These are phyloP conservation scores for Acinonyx jubatus DNA, from an alignment of 2,113 vertebrate species.

Conservation along the genomic window DNA sequence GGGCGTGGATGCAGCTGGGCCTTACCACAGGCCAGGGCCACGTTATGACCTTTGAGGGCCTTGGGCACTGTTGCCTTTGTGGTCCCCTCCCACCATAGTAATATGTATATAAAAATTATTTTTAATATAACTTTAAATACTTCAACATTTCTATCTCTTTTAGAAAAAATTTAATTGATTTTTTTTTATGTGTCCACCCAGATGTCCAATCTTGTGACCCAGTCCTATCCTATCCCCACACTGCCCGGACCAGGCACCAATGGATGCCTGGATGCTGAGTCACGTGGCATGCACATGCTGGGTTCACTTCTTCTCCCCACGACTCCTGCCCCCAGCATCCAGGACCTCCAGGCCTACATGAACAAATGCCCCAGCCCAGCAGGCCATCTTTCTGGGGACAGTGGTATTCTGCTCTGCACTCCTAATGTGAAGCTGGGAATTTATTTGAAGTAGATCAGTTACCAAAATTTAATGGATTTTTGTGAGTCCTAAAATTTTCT, in stretches of 20 bases:
- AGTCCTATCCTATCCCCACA: not conserved
- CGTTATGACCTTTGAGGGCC: not conserved
- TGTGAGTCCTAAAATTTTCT: not conserved
- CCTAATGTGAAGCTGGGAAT: not conserved
- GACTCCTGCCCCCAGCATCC: not conserved
- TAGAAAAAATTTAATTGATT: not conserved
- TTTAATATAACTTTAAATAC: not conserved
- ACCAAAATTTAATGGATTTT: not conserved
- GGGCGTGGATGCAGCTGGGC: rapidly evolving
- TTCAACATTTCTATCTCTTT: not conserved
- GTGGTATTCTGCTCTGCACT: not conserved
- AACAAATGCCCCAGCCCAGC: not conserved
- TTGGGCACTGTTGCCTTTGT: not conserved
- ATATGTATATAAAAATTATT: not conserved
- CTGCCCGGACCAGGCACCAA: not conserved
- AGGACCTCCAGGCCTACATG: not conserved
- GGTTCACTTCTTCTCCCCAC: not conserved
- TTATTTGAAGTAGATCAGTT: not conserved
- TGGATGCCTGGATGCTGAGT: not conserved
- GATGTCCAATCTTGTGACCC: not conserved
- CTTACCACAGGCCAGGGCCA: not conserved
- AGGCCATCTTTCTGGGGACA: not conserved
- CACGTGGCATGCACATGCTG: not conserved
- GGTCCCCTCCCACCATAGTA: not conserved
- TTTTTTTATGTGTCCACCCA: not conserved